Conservation (phyloP, 2,888 invertebrate genomes). For the Meteorus colon region DNA sequence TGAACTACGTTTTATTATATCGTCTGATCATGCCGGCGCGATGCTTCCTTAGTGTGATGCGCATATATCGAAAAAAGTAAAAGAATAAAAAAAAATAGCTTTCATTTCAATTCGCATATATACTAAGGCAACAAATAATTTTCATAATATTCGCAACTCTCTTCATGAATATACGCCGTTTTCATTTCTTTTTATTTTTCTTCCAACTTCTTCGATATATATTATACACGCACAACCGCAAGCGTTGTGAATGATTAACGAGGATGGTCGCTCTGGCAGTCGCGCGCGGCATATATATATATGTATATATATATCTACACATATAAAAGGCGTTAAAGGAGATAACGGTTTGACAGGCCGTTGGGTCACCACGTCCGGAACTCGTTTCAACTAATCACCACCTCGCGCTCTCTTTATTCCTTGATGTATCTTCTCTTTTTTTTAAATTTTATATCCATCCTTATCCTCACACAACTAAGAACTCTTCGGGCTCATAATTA, state of each 20-base stretch:
- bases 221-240: constrained; percentile 24
- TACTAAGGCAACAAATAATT: constrained; percentile 8
- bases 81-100: not conserved
- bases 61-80: not conserved
- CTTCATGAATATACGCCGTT: not conserved
- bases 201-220: constrained; percentile 22
- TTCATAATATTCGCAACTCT: constrained; percentile 24
- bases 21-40: constrained; percentile 25
- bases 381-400: constrained; percentile 54
- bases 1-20: constrained; percentile 41
- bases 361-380: constrained; percentile 55
- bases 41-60: constrained; percentile 21
- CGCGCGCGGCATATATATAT: constrained; percentile 28
- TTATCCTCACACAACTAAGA: constrained; percentile 32
- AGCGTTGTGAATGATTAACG: constrained; percentile 45
- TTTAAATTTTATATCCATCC: constrained; percentile 16
- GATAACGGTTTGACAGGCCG: constrained; percentile 55
- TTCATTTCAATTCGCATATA: not conserved
- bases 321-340: constrained; percentile 51
- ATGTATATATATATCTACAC: no score
- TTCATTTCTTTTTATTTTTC: constrained; percentile 19
- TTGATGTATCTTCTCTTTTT: constrained; percentile 7
- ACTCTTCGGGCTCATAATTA: constrained; percentile 28
- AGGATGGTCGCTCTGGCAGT: constrained; percentile 42
- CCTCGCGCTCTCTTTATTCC: constrained; percentile 38